Conservation (phyloP, 2,113 vertebrate genomes). For the Strigops habroptila region DNA sequence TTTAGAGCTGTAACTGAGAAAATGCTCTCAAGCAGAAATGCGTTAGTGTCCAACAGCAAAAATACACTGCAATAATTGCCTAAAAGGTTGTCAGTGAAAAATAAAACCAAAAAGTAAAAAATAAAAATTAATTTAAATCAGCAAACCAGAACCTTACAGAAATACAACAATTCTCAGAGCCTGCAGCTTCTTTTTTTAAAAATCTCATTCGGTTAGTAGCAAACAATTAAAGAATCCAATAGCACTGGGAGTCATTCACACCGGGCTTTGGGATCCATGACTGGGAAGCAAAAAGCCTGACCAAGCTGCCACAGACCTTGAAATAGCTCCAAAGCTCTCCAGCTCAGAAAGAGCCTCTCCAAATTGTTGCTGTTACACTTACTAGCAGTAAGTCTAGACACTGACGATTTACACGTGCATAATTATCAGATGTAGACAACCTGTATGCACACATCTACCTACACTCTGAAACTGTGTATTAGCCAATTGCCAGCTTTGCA, state of each 20-base stretch:
- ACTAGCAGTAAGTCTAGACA: background rate
- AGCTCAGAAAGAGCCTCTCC: background rate
- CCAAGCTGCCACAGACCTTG: background rate
- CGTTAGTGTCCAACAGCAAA: background rate
- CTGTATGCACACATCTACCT: background rate
- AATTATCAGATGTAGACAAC: background rate
- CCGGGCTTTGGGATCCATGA: background rate
- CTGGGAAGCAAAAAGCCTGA: background rate
- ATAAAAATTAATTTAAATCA: background rate
- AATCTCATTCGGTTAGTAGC: background rate
- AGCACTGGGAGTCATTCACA: background rate
- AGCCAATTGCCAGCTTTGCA: background rate
- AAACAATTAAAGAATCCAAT: background rate
- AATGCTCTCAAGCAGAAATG: background rate
- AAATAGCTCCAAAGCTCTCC: background rate
- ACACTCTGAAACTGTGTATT: background rate
- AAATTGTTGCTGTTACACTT: background rate
- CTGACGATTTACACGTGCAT: rapidly evolving
- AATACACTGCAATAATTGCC: background rate
- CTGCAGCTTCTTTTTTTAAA: background rate
- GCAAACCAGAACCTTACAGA: background rate
- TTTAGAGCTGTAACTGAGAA: background rate
- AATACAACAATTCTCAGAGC: background rate
- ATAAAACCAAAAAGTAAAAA: background rate
- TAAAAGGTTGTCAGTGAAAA: background rate